Percentiles rank a stretch among this genome's conserved stretches.
These are phyloP conservation scores for Pogonomyrmex barbatus DNA, from an alignment of 1,140 invertebrate species.

Conservation along the genomic window DNA sequence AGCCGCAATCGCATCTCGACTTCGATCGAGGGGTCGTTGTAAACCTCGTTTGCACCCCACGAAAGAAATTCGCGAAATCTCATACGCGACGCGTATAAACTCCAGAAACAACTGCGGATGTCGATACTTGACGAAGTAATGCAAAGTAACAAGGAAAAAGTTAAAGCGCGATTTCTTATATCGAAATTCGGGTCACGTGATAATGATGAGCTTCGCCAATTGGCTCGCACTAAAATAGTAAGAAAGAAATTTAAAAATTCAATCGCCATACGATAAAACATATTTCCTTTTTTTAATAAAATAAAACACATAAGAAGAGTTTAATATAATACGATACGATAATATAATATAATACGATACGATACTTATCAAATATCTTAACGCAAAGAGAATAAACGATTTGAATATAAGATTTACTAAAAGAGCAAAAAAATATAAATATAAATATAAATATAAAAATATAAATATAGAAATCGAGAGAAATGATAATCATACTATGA, in stretches of 20 bases:
- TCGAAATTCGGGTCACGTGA: slow-evolving; percentile 23
- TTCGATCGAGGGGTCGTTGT: slow-evolving; percentile 49
- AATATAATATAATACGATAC: background rate
- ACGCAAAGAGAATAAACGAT: background rate
- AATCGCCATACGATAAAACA: background rate
- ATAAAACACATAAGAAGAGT: background rate
- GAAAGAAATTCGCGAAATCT: slow-evolving; percentile 58
- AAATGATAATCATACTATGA: too few species aligned
- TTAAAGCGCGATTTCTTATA: slow-evolving; percentile 47
- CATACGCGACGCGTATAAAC: slow-evolving; percentile 11
- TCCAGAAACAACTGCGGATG: too few species aligned
- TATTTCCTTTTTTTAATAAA: too few species aligned
- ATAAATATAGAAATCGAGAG: background rate
- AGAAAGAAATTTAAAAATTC: background rate
- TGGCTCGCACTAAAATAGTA: background rate
- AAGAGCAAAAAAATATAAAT: background rate
- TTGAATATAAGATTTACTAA: background rate
- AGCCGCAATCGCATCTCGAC: slow-evolving; percentile 37
- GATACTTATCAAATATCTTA: background rate
- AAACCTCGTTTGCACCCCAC: slow-evolving; percentile 58
- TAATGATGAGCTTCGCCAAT: background rate
- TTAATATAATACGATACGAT: background rate
- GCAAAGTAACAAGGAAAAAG: background rate
- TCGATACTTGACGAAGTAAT: background rate
- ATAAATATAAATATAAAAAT: background rate